A percentile compares a stretch with the other conserved stretches of the same genome.
phyloP scores from a whole-genome alignment of 2,113 vertebrate genomes.

The Hystrix brachyura region DNA sequence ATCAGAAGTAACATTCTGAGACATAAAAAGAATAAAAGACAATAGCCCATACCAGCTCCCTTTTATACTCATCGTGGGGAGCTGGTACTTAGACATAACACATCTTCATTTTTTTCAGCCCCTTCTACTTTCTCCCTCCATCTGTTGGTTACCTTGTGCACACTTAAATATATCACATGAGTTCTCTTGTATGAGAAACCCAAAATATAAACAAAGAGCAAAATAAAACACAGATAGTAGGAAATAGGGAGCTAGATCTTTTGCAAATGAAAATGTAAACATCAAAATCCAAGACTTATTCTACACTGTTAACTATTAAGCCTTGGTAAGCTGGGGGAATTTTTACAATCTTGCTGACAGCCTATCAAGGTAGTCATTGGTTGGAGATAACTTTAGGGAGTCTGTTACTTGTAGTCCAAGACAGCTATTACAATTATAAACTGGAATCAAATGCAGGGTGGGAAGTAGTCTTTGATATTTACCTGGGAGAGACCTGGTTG shows the following conservation, averaged over 20 bases:
- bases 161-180: background rate
- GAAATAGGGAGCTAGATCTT: background rate
- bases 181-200: background rate
- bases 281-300: background rate
- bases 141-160: background rate
- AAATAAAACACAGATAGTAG: background rate
- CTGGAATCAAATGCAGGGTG: background rate
- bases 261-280: background rate
- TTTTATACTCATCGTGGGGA: background rate
- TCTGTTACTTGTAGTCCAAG: background rate
- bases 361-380: background rate
- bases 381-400: background rate
- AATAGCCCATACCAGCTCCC: background rate
- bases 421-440: background rate
- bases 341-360: background rate
- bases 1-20: background rate
- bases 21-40: background rate
- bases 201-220: background rate
- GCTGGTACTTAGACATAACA: background rate
- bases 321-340: background rate
- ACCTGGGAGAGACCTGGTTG: conserved; percentile 99
- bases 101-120: background rate
- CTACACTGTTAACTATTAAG: background rate
- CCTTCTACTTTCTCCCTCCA: background rate
- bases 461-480: background rate